These are phyloP conservation scores for Meiosimyza decipiens DNA, from an alignment of 2,888 invertebrate genomes.

Conservation along the genomic window DNA sequence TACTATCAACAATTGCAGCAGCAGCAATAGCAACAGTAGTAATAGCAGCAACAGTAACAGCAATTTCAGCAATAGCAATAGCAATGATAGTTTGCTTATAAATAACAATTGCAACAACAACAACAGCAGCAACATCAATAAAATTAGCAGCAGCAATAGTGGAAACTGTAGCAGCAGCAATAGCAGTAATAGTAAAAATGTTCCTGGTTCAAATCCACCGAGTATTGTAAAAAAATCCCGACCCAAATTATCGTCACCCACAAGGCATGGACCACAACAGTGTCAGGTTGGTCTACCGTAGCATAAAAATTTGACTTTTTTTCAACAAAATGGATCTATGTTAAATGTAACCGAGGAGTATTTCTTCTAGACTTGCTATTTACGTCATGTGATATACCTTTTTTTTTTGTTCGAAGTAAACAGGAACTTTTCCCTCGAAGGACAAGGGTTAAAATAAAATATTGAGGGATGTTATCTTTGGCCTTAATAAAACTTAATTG, in stretches of 20 bases:
- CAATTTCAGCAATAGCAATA: conserved; percentile 50
- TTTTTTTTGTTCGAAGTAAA: too few relatives aligned
- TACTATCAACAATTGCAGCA: conserved; percentile 48
- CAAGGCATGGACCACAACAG: conserved; percentile 90
- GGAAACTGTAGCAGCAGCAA: conserved; percentile 44
- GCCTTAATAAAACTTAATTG: too few relatives aligned
- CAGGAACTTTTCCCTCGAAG: too few relatives aligned
- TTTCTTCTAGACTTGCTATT: too few relatives aligned
- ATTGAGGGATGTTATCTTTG: too few relatives aligned
- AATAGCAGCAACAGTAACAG: conserved; percentile 53
- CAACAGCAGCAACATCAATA: conserved; percentile 46
- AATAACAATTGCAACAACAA: conserved; percentile 54
- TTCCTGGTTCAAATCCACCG: conserved; percentile 55
- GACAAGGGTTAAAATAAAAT: too few relatives aligned
- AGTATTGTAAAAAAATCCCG: conserved; percentile 75
- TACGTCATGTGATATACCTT: too few relatives aligned
- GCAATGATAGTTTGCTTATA: conserved; percentile 48
- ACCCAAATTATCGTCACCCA: conserved; percentile 89
- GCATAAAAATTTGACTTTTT: too few relatives aligned
- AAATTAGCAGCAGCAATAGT: conserved; percentile 52
- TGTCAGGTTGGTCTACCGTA: conserved; percentile 77
- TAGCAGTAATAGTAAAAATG: conserved; percentile 50
- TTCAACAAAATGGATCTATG: too few relatives aligned
- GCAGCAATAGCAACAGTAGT: conserved; percentile 57
- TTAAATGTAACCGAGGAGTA: too few relatives aligned